These are phyloP conservation scores for Equus przewalskii DNA, from an alignment of 2,113 vertebrate species.

Conservation along the genomic window DNA sequence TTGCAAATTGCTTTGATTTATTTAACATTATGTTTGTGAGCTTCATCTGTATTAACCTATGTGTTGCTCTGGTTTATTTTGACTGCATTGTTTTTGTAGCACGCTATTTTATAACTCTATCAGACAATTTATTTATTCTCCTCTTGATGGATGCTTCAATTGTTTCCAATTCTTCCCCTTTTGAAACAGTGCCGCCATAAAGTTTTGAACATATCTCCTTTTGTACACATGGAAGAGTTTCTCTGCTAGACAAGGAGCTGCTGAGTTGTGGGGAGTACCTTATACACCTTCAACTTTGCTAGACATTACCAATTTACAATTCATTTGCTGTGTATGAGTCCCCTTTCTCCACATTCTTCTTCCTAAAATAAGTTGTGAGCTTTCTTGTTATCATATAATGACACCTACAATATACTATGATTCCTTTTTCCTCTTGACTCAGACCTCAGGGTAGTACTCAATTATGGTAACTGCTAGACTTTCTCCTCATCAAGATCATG, in stretches of 20 bases:
- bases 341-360: background rate
- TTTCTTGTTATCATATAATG: background rate
- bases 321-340: background rate
- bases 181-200: background rate
- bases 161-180: background rate
- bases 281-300: background rate
- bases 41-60: background rate
- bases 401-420: background rate
- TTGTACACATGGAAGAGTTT: background rate
- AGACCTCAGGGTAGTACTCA: background rate
- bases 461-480: background rate
- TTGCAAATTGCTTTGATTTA: background rate
- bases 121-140: background rate
- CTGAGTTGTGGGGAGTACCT: background rate
- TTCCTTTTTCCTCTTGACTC: background rate
- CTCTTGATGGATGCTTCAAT: background rate
- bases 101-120: background rate
- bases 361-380: background rate
- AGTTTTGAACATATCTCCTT: background rate
- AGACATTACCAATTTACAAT: background rate
- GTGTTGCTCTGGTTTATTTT: slow-evolving; percentile 1
- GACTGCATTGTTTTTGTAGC: background rate
- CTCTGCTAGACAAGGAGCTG: background rate
- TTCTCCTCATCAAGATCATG: background rate
- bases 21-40: background rate